Percentiles rank a stretch among this genome's conserved stretches.
phyloP scores from a whole-genome alignment of 2,888 invertebrate species.

The Synergus laeviventris region DNA sequence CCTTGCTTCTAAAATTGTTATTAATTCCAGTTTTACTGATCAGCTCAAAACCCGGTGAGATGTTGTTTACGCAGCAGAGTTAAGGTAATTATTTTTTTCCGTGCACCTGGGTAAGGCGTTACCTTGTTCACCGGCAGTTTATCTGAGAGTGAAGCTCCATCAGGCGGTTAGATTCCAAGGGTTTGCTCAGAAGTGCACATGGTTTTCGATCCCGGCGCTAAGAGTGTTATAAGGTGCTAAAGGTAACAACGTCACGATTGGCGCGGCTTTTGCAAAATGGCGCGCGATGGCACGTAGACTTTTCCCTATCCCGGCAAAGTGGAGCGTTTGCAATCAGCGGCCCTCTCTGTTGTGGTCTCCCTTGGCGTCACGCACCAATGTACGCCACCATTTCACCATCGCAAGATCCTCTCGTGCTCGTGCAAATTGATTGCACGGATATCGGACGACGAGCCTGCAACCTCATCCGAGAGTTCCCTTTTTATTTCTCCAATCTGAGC shows the following conservation, averaged over 20 bases:
- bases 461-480: slow-evolving; percentile 37
- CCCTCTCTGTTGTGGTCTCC: slow-evolving; percentile 69
- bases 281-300: slow-evolving; percentile 58
- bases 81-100: slow-evolving; percentile 19
- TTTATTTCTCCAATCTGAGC: slow-evolving; percentile 35
- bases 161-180: slow-evolving; percentile 9
- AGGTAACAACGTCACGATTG: slow-evolving; percentile 57
- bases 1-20: neutral
- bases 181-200: neutral
- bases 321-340: slow-evolving; percentile 65
- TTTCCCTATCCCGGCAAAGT: slow-evolving; percentile 60
- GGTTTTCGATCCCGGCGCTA: slow-evolving; percentile 11
- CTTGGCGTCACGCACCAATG: slow-evolving; percentile 67
- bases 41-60: neutral
- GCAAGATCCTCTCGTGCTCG: slow-evolving; percentile 51
- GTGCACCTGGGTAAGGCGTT: slow-evolving; percentile 45
- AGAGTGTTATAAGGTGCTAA: neutral
- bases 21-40: neutral
- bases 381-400: slow-evolving; percentile 50
- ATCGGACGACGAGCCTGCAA: slow-evolving; percentile 51
- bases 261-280: slow-evolving; percentile 53
- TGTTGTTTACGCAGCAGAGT: neutral
- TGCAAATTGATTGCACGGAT: slow-evolving; percentile 64
- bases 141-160: slow-evolving; percentile 5
- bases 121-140: slow-evolving; percentile 27